Base-by-base conservation (phyloP, 2,113 vertebrate species). In the Mirza zaza region DNA sequence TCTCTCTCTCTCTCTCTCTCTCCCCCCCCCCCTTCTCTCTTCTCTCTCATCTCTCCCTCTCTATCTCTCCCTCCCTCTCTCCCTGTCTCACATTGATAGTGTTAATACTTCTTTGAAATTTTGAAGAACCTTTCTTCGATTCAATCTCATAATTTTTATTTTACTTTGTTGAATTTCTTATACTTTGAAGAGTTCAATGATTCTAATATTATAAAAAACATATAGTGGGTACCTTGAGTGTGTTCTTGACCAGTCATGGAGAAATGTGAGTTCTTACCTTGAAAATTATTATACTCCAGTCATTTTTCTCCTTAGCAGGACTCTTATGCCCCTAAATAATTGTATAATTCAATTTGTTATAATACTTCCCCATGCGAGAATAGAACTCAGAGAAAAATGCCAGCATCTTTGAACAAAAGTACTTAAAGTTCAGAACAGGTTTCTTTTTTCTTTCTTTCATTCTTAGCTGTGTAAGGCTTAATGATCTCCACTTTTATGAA, bases 261-360 rank as follows among this genome's bases (percentile, higher is more conserved):
- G 88, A 97, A 98, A 96, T 88, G 55, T 77, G 92, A 84, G 18
- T 96, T 94, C 61, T 97, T 94, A 95, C 90, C 91, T 95, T 97
- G 89, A 97, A 97, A 98, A 97, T 76, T 96, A 94, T 96, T 90
- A 96, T 97, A 57, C 90, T 96, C 87, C 45, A 52, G 23, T 97
- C 90, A 89, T 75, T 96, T 75, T 57, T 1, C 52, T 93, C 13
- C 73, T 97, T 97, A 48, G 73, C 13, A 1, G 48, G 85, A 91
- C 93, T 59, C 94, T 94, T 88, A 65, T 97, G 87, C 67, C 82
- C 61, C 84, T 84, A 97, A 98, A 98, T 82, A 96, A 80, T 81
- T 32, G 55, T 90, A 91, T 97, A 97, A 97, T 98, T 98, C 97
- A 87, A 95, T 82, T 97, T 97, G 29, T 87, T 96, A 84, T 97